Evolutionary conservation across 2,888 invertebrate genomes (phyloP).

Genomic region (Petrolisthes manimaculis): DNA sequence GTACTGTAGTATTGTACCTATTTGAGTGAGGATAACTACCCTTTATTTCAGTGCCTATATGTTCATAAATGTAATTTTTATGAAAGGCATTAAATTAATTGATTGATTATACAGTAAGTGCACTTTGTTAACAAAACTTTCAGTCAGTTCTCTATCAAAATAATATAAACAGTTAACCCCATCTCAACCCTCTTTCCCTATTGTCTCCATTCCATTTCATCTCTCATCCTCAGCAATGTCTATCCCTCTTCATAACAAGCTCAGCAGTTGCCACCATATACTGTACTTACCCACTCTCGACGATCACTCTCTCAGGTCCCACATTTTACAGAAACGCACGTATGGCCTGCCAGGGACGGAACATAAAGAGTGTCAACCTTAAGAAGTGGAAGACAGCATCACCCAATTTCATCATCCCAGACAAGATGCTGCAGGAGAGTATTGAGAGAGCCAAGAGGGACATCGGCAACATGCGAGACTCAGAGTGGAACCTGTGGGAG

Average conservation of each 20-base stretch:
- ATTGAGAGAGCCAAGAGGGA: slow-evolving; percentile 71
- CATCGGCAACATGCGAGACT: slow-evolving; percentile 69
- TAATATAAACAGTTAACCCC: not conserved
- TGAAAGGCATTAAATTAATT: not conserved
- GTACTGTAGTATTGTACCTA: too few species aligned
- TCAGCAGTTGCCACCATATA: not conserved
- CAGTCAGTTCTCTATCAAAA: too few species aligned
- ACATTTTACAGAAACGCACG: slow-evolving; percentile 70
- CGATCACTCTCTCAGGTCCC: too few species aligned
- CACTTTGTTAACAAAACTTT: not conserved
- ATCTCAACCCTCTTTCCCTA: not conserved
- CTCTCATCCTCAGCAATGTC: too few species aligned
- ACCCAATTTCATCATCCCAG: slow-evolving; percentile 69
- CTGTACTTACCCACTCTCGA: not conserved
- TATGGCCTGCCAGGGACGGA: slow-evolving; percentile 70
- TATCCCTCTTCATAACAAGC: not conserved
- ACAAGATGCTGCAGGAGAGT: slow-evolving; percentile 69
- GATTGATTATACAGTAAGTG: not conserved
- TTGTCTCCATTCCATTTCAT: not conserved
- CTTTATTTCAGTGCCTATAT: too few species aligned
- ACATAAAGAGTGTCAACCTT: slow-evolving; percentile 69
- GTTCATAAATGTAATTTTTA: not conserved
- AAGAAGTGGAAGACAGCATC: slow-evolving; percentile 70
- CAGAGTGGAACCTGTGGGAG: slow-evolving; percentile 69
- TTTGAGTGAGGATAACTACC: too few species aligned